phyloP scores from a whole-genome alignment of 2,113 vertebrate genomes.

The Ursus arctos region DNA sequence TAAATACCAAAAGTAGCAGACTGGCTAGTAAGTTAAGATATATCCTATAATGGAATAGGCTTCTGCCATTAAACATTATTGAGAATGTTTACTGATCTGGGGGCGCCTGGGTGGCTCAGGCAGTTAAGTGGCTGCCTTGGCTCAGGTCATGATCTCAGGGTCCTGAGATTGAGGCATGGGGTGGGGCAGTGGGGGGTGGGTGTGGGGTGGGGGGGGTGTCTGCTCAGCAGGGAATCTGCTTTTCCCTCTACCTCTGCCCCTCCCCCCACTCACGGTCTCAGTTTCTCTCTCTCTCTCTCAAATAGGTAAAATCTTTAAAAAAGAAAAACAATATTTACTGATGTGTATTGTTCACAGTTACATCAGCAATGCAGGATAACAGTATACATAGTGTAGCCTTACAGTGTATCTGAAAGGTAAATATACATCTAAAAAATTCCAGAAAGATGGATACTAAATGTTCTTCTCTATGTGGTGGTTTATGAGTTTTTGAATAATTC shows the following conservation, averaged over 20 bases:
- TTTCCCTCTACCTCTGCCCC: neutral
- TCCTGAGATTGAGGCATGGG: neutral
- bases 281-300: neutral
- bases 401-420: neutral
- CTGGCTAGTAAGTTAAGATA: slow-evolving; percentile 14
- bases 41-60: neutral
- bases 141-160: neutral
- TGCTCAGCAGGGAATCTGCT: neutral
- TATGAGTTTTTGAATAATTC: neutral
- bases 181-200: no score
- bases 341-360: neutral
- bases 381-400: neutral
- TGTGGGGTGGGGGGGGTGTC: no score
- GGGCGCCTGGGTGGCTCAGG: neutral
- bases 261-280: neutral
- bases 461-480: neutral
- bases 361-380: neutral
- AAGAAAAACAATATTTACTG: neutral
- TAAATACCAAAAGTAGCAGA: neutral
- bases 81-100: neutral
- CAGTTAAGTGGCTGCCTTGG: neutral
- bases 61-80: neutral
- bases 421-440: neutral
- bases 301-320: neutral
- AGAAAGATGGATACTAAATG: neutral